phyloP scores from a whole-genome alignment of 23 tunicate species.

The Oikopleura albicans region DNA sequence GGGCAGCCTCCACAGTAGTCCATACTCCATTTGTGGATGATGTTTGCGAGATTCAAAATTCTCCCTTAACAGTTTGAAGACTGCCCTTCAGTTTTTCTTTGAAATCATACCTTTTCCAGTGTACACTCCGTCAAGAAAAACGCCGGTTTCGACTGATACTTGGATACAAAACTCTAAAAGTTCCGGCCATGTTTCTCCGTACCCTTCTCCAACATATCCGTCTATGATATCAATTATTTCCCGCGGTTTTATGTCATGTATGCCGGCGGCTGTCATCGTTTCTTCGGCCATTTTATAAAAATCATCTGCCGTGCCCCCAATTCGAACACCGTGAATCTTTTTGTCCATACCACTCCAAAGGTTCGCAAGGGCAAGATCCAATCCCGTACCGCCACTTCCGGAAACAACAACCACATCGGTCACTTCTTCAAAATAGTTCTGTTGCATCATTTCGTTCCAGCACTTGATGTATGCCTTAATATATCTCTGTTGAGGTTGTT shows the following conservation, averaged over 20 bases:
- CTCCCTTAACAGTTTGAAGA: too few relatives aligned
- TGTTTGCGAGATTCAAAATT: too few relatives aligned
- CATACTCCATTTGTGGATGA: too few relatives aligned
- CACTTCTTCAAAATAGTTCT: slow-evolving; percentile 20
- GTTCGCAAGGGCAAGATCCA: slow-evolving; percentile 59
- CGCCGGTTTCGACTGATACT: slow-evolving; percentile 35
- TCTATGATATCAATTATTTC: slow-evolving; percentile 62
- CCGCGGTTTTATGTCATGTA: slow-evolving; percentile 26
- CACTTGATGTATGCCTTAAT: slow-evolving; percentile 71
- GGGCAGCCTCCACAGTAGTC: too few relatives aligned
- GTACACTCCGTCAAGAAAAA: slow-evolving; percentile 60
- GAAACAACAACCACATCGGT: slow-evolving; percentile 62
- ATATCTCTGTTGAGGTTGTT: too few relatives aligned
- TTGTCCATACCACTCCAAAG: slow-evolving; percentile 39
- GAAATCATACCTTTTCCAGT: slow-evolving; percentile 79
- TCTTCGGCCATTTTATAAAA: slow-evolving; percentile 49
- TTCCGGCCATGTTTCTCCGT: slow-evolving; percentile 36
- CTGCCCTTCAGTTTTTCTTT: too few relatives aligned
- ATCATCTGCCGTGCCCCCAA: slow-evolving; percentile 46
- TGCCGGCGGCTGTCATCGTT: slow-evolving; percentile 41
- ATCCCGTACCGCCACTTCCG: slow-evolving; percentile 79
- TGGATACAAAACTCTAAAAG: slow-evolving; percentile 33
- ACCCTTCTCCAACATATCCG: slow-evolving; percentile 76
- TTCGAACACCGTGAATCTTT: slow-evolving; percentile 55
- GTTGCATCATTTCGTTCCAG: slow-evolving; percentile 56